Percentiles rank a stretch among this genome's conserved stretches.
These are phyloP conservation scores for Sturnus vulgaris DNA, from an alignment of 2,113 vertebrate genomes.

Conservation along the genomic window DNA sequence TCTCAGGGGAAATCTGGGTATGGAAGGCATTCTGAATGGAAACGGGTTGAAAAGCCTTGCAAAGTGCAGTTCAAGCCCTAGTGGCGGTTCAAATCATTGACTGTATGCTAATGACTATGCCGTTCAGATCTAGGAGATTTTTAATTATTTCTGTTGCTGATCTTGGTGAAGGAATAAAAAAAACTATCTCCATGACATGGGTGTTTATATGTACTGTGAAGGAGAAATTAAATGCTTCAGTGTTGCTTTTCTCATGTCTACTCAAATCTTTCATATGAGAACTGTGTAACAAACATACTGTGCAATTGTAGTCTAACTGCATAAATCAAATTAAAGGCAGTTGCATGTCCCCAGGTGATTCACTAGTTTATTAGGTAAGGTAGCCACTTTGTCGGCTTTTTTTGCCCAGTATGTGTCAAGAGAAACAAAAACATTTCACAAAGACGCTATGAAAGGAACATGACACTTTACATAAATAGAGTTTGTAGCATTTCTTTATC, in stretches of 20 bases:
- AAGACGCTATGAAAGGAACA: neutral
- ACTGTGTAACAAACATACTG: slow-evolving; percentile 18
- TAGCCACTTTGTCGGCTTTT: slow-evolving; percentile 43
- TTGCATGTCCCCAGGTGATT: slow-evolving; percentile 50
- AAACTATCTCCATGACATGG: slow-evolving; percentile 17
- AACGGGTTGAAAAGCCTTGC: slow-evolving; percentile 53
- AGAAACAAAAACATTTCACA: slow-evolving; percentile 46
- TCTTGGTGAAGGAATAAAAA: slow-evolving; percentile 33
- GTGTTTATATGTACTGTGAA: slow-evolving; percentile 42
- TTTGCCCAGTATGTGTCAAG: neutral
- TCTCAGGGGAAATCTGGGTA: slow-evolving; percentile 70
- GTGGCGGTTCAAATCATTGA: slow-evolving; percentile 14
- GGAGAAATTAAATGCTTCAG: slow-evolving; percentile 53
- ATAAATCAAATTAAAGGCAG: slow-evolving; percentile 58
- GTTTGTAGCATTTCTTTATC: slow-evolving; percentile 6
- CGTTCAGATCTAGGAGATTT: slow-evolving; percentile 56
- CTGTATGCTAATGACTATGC: slow-evolving; percentile 65
- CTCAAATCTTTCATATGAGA: slow-evolving; percentile 43
- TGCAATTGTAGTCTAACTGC: slow-evolving; percentile 33
- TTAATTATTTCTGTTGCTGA: slow-evolving; percentile 70
- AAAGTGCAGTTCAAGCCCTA: slow-evolving; percentile 37
- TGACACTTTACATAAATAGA: neutral
- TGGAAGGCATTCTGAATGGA: slow-evolving; percentile 61
- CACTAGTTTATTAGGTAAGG: slow-evolving; percentile 48
- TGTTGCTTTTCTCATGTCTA: slow-evolving; percentile 42